A percentile compares a stretch with the other conserved stretches of the same genome.
Conservation (phyloP, 2,888 invertebrate species). For the Metacarcinus magister region DNA sequence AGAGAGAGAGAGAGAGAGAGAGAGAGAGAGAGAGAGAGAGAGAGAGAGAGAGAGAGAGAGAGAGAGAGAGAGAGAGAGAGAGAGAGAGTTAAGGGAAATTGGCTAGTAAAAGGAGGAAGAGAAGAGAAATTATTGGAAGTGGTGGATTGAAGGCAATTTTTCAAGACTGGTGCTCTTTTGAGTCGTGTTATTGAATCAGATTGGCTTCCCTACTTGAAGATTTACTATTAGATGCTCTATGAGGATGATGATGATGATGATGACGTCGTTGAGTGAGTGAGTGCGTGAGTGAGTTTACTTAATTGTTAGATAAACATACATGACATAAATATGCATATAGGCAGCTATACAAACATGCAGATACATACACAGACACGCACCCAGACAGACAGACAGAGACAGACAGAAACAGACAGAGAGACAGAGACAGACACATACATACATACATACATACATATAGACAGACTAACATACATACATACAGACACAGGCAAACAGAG, state of each 20-base stretch:
- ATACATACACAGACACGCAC: too few species aligned
- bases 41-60: background rate
- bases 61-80: slow-evolving; percentile 26
- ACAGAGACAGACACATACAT: slow-evolving; percentile 54
- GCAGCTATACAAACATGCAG: too few species aligned
- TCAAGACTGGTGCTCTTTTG: slow-evolving; percentile 18
- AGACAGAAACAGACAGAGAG: background rate
- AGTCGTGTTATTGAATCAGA: background rate
- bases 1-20: background rate
- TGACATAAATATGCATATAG: too few species aligned
- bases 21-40: background rate
- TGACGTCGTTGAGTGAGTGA: background rate
- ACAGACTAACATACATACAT: slow-evolving; percentile 40
- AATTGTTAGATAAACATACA: background rate
- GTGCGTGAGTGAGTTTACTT: background rate
- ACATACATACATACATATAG: background rate
- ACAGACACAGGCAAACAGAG: slow-evolving; percentile 29
- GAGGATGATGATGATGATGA: background rate
- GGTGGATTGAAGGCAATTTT: background rate
- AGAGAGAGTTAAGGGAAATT: background rate
- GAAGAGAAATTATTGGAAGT: background rate
- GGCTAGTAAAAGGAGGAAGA: background rate
- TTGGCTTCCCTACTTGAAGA: background rate
- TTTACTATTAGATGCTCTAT: slow-evolving; percentile 19
- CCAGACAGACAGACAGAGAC: background rate